Base-by-base conservation (phyloP, 2,888 invertebrate genomes). In the Lasioglossum pauxillum region DNA sequence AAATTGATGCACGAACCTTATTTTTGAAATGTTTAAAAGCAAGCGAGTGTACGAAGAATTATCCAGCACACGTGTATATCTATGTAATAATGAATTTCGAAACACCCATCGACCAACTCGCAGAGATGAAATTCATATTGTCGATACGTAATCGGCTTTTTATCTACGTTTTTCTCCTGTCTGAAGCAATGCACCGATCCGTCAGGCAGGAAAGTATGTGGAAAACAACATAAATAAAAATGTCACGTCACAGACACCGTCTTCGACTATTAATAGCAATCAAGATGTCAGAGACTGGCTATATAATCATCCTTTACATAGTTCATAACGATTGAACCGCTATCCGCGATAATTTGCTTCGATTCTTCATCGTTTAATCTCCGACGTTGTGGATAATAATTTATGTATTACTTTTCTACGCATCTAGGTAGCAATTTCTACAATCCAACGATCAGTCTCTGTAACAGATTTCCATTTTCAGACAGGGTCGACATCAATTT, bases 211-310 rank as follows among this genome's bases (percentile, higher is more conserved):
- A 46, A 76, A 46, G 46, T 5, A 46, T 31, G 23, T 14, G 23
- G 31, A 31, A 46, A 76, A 64, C 75, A 64, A 64, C 7, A 75
- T 75, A 75, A 75, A 57, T 75, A 75, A 75, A 57, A 53, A 57
- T 41, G 38, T 69, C 69, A 69, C 67, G 35, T 69, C 31, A 19
- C 1, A 27, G 27, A 4, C 72, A 27, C 16, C 44, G 44, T 46
- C 46, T 69, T 69, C 38, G 38, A 5, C 69, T 67, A 19, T 67
- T 67, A 67, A 38, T 41, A 69, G 23, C 38, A 69, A 69, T 69
- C 67, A 67, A 67, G 35, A 69, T n/a, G 38, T 69, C 69, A n/a
- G 69, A 0, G 35, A 12, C n/a, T 12, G 23, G 5, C n/a, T 8
- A 41, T 35, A 69, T 69, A 38, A 69, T 38, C 35, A 69, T 67